Base-by-base conservation (phyloP, 2,888 invertebrate genomes). In the Protonemura montana region DNA sequence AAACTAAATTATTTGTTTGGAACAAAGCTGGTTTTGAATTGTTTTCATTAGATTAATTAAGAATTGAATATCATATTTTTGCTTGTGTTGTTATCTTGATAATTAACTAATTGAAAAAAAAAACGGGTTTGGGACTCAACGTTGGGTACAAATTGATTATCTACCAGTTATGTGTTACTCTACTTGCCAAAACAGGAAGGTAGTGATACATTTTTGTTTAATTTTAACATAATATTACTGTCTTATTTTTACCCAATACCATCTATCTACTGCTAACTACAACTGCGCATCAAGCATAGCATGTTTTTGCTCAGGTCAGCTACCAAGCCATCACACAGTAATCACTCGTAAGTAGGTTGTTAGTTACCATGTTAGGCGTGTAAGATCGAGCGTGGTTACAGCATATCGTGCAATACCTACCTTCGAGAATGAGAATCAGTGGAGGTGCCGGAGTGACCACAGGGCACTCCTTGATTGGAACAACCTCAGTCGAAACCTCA, bases 381-480 rank as follows among this genome's bases (percentile, higher is more conserved):
- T 78, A 25, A 78, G 78, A 78, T 28, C 2, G 26, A 78, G 78
- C 78, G 10, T 10, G 78, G 28, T 27, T 78, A 28, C 7, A 27
- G 27, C 28, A 78, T 26, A 78, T 78, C 78, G 28, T 59, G 59
- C 59, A 59, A 59, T 59, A 59, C 92, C 93, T 95, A 97, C 97
- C 97, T 97, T 97, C 96, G 91, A 97, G 93, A 91, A 97, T 95
- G 90, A 97, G 94, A 92, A 97, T 96, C 91, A 95, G 93, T 90
- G 94, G 94, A 92, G 95, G 93, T 91, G 94, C 93, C 91, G 94
- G 93, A 89, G 94, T 92, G 91, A 90, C 89, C 88, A 90, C 92
- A 88, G 90, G 91, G 90, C 91, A 91, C 86, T 89, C 87, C 86
- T 89, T 42, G 25, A 59, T 59, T 42, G 26, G 35, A 3, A 59